Evolutionary conservation across 2,888 invertebrate species (phyloP).

Genomic region (Syritta pipiens): DNA sequence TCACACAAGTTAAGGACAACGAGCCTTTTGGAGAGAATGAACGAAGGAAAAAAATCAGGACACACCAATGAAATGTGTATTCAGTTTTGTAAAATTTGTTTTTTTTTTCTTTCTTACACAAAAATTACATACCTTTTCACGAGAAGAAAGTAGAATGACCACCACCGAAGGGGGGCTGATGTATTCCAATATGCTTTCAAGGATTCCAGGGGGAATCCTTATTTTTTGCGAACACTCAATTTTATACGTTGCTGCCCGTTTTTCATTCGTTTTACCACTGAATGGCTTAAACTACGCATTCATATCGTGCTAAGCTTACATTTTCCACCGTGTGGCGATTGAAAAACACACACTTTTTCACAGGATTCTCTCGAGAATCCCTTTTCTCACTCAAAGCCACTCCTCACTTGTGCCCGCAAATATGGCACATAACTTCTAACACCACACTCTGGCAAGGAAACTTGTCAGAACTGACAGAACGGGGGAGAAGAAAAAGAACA

Average conservation of each 20-base stretch:
- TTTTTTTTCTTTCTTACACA: background rate
- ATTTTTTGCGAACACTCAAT: constrained; percentile 6
- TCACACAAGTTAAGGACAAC: constrained; percentile 42
- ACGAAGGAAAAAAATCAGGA: constrained; percentile 17
- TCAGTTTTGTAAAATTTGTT: no score
- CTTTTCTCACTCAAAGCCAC: constrained; percentile 26
- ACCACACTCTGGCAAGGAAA: constrained; percentile 17
- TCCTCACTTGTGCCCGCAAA: constrained; percentile 28
- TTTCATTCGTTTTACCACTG: constrained; percentile 43
- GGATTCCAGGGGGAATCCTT: constrained; percentile 39
- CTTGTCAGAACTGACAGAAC: constrained; percentile 22
- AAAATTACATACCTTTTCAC: constrained; percentile 51
- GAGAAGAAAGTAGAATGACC: constrained; percentile 38
- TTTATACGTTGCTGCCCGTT: constrained; percentile 11
- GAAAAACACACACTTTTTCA: background rate
- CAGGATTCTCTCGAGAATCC: constrained; percentile 29
- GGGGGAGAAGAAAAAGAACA: no score
- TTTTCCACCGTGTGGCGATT: no score
- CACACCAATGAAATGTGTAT: background rate
- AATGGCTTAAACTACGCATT: constrained; percentile 29
- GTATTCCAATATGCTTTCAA: constrained; percentile 54
- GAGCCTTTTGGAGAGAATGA: background rate
- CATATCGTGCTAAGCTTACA: constrained; percentile 45
- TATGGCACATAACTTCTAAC: constrained; percentile 44
- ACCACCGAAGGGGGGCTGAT: constrained; percentile 15